Evolutionary conservation across 2,797 vertebrate genomes (phyloP).

Genomic region (Steatocranus sp.): DNA sequence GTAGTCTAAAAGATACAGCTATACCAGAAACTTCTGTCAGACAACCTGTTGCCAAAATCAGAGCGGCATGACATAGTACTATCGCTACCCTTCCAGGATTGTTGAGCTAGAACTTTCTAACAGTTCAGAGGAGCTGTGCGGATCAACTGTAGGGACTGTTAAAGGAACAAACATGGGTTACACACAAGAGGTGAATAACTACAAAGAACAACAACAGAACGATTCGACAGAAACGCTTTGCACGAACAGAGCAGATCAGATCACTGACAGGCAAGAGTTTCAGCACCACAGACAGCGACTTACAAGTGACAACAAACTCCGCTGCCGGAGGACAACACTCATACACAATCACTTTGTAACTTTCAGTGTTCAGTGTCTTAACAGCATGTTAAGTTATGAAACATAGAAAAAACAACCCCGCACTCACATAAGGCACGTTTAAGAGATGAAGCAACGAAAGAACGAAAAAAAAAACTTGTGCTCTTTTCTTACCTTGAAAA

Average conservation of each 20-base stretch:
- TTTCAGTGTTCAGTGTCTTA: background rate
- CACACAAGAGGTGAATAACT: background rate
- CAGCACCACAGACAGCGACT: constrained; percentile 61
- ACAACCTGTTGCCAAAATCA: constrained; percentile 48
- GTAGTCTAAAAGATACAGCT: background rate
- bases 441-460: background rate
- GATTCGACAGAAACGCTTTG: background rate
- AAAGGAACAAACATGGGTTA: background rate
- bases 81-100: background rate
- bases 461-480: background rate
- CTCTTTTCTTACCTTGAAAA: constrained; percentile 46
- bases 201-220: background rate
- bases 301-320: background rate
- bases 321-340: background rate
- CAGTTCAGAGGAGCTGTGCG: background rate
- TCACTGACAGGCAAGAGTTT: background rate
- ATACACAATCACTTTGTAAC: background rate
- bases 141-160: background rate
- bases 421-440: background rate
- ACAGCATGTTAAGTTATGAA: background rate
- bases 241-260: background rate
- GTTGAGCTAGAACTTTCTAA: background rate
- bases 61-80: background rate
- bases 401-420: background rate
- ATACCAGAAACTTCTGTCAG: background rate